These are phyloP conservation scores for Leucophenga montana DNA, from an alignment of 2,888 invertebrate species.

Conservation along the genomic window DNA sequence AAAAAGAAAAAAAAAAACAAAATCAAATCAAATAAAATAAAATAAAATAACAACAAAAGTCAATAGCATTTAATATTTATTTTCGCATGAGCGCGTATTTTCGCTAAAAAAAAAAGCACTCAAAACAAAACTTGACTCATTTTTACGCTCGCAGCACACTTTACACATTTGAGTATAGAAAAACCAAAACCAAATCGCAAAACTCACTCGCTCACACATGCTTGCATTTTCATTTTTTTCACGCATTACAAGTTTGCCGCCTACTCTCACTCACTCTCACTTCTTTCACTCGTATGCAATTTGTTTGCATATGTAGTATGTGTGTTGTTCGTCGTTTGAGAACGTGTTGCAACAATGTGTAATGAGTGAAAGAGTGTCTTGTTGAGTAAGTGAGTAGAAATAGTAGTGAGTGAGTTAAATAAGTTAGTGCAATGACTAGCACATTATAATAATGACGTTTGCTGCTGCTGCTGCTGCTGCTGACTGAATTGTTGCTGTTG, in stretches of 20 bases:
- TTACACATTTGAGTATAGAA: neutral
- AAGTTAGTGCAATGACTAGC: conserved; percentile 36
- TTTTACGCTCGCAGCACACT: conserved; percentile 43
- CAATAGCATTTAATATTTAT: conserved; percentile 34
- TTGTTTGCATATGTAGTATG: neutral
- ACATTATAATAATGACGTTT: conserved; percentile 25
- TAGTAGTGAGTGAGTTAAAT: conserved; percentile 21
- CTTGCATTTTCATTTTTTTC: neutral
- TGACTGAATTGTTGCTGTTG: conserved; percentile 39
- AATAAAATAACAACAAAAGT: conserved; percentile 30
- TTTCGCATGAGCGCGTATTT: conserved; percentile 35
- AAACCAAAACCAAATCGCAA: neutral
- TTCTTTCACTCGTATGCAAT: neutral
- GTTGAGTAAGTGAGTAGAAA: neutral
- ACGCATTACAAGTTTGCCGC: neutral
- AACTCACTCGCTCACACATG: neutral
- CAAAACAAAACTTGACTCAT: conserved; percentile 30
- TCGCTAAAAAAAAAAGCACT: neutral
- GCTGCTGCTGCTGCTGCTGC: conserved; percentile 27
- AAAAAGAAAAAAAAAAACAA: conserved; percentile 38
- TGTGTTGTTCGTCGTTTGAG: too few relatives aligned
- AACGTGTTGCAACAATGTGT: too few relatives aligned
- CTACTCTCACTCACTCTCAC: conserved; percentile 21
- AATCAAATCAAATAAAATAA: conserved; percentile 43
- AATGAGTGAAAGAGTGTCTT: neutral